Conservation (phyloP, 1,140 invertebrate species). For the Drosophila suzukii region DNA sequence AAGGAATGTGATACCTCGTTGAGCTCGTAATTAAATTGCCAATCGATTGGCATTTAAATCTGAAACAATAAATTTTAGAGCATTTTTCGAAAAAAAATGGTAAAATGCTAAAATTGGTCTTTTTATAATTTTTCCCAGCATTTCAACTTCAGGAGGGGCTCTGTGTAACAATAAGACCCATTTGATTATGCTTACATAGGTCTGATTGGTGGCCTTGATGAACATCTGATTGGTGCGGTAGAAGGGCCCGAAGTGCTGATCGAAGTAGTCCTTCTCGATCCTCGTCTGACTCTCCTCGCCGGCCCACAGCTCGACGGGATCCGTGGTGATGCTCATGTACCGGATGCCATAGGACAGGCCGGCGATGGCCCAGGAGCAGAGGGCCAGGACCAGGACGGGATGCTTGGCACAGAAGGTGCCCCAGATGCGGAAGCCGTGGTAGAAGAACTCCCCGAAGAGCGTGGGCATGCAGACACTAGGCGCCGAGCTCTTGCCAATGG, state of each 20-base stretch:
- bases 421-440: constrained; percentile 86
- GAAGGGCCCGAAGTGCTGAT: constrained; percentile 94
- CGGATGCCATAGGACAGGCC: constrained; percentile 88
- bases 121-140: too few relatives aligned
- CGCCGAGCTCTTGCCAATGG: constrained; percentile 2
- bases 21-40: too few relatives aligned
- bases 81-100: too few relatives aligned
- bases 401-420: constrained; percentile 88
- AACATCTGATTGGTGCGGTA: constrained; percentile 96
- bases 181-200: constrained; percentile 43
- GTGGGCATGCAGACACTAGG: constrained; percentile 59
- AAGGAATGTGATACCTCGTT: too few relatives aligned
- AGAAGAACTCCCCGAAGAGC: constrained; percentile 80
- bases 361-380: constrained; percentile 86
- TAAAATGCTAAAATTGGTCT: too few relatives aligned
- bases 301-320: constrained; percentile 96
- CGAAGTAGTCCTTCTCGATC: constrained; percentile 93
- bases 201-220: constrained; percentile 70
- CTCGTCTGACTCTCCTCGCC: constrained; percentile 90
- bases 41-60: too few relatives aligned
- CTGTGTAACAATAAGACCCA: background rate
- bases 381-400: constrained; percentile 87
- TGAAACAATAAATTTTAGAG: too few relatives aligned
- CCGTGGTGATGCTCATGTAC: constrained; percentile 89
- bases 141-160: too few relatives aligned